Evolutionary conservation across 2,888 invertebrate species (phyloP), one percentile per base, ranked within the genome.

Genomic region (Orthosia incerta): DNA sequence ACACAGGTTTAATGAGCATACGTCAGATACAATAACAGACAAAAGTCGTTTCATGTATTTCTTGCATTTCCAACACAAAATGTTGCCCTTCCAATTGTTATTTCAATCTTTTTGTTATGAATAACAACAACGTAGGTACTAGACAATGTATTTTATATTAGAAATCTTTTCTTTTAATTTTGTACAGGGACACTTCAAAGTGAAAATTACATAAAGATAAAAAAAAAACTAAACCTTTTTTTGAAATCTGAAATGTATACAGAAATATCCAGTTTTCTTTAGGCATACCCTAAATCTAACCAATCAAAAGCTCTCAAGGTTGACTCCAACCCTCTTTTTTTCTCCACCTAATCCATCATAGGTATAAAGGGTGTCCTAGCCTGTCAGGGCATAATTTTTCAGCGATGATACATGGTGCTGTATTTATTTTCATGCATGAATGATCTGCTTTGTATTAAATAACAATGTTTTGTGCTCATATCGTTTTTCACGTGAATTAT

Each of bases 351-450:
- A 83, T 80, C 80, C 80, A 80, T 80, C 80, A 80, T 70, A 69
- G 83, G 83, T 72, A 67, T 55, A 77, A 77, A 70, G 55, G 64
- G n/a, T 72, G 83, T 80, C 62, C 73, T 68, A 73, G 26, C 64
- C 53, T 67, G 80, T 80, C 80, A 61, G 50, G 23, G 66, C 16
- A 80, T 56, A 83, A 74, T 83, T 83, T 80, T 80, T 83, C 84
- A 83, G 4, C 76, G 63, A 70, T 80, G 80, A 83, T 83, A 80
- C 80, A 80, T 80, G 66, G 66, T 56, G 26, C 20, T 57, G 45
- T 60, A 69, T 69, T 79, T 79, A 69, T 80, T 83, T 64, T 74
- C 74, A 68, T 64, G 60, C 83, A 56, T 69, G 74, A 83, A 74
- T 74, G 23, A 71, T 82, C 39, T 46, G 71, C 64, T 65, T 78